phyloP scores from a whole-genome alignment of 2,113 vertebrate species.

The Geococcyx californianus region DNA sequence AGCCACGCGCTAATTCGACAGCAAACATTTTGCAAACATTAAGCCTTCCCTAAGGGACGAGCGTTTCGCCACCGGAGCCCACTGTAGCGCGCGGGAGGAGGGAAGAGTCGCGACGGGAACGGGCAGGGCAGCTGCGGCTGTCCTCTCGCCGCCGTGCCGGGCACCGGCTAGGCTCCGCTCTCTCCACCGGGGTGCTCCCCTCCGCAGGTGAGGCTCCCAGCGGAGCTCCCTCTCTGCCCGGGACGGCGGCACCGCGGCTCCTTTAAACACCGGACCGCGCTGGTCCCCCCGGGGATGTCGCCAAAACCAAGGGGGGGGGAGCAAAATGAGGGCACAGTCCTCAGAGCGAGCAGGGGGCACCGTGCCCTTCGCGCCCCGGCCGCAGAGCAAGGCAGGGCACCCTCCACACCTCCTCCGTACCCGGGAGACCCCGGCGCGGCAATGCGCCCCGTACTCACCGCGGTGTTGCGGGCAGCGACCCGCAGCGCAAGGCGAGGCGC shows the following conservation, averaged over 20 bases:
- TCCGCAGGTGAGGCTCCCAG: background rate
- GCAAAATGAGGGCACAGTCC: background rate
- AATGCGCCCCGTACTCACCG: conserved; percentile 53
- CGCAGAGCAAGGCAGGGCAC: background rate
- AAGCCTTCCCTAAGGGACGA: conserved; percentile 22
- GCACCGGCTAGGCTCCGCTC: background rate
- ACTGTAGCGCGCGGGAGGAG: background rate
- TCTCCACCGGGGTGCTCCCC: background rate
- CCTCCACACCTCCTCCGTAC: too few relatives aligned
- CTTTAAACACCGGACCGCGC: background rate
- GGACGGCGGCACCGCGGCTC: background rate
- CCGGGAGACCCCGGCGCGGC: background rate
- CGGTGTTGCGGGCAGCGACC: background rate
- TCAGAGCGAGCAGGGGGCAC: background rate
- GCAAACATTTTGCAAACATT: conserved; percentile 64
- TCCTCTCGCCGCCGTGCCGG: background rate
- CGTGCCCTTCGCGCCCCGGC: background rate
- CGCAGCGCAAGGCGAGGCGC: background rate
- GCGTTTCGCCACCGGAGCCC: background rate
- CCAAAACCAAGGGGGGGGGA: background rate
- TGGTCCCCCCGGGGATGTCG: background rate
- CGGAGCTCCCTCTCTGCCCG: background rate
- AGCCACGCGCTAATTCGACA: conserved; percentile 24
- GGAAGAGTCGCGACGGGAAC: background rate
- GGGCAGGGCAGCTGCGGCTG: background rate